phyloP scores from a whole-genome alignment of 2,797 vertebrate species.

The Acanthurus leucopareius region DNA sequence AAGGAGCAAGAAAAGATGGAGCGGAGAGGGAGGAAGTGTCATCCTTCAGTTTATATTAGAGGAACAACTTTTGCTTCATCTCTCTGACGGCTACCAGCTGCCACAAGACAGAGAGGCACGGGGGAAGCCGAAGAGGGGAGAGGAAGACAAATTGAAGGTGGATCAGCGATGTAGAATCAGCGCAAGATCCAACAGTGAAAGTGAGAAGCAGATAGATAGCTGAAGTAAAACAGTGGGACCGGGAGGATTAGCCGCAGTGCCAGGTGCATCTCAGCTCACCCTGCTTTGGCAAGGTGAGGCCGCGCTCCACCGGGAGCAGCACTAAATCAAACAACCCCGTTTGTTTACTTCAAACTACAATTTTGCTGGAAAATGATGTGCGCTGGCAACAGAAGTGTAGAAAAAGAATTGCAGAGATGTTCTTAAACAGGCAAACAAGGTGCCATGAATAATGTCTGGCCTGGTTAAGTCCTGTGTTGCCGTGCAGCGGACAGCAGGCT shows the following conservation, averaged over 20 bases:
- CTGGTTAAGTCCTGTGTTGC: not conserved
- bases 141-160: slow-evolving; percentile 26
- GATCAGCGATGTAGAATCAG: slow-evolving; percentile 37
- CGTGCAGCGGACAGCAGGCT: not conserved
- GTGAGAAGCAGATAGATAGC: slow-evolving; percentile 17
- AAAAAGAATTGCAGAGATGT: slow-evolving; percentile 27
- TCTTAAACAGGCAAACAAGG: slow-evolving; percentile 18
- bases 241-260: slow-evolving; percentile 32
- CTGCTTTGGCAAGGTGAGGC: slow-evolving; percentile 43
- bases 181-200: slow-evolving; percentile 5
- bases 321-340: not conserved
- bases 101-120: slow-evolving; percentile 1
- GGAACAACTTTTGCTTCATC: slow-evolving; percentile 48
- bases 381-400: not conserved
- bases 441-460: slow-evolving; percentile 1
- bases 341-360: slow-evolving; percentile 18
- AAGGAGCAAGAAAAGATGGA: slow-evolving; percentile 28
- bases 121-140: not conserved
- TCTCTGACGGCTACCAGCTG: slow-evolving; percentile 69
- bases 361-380: slow-evolving; percentile 3
- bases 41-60: slow-evolving; percentile 68
- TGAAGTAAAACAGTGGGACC: slow-evolving; percentile 24
- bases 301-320: not conserved
- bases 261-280: slow-evolving; percentile 29
- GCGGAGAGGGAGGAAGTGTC: slow-evolving; percentile 64